phyloP scores from a whole-genome alignment of 2,888 invertebrate genomes.

The Autographa gamma region DNA sequence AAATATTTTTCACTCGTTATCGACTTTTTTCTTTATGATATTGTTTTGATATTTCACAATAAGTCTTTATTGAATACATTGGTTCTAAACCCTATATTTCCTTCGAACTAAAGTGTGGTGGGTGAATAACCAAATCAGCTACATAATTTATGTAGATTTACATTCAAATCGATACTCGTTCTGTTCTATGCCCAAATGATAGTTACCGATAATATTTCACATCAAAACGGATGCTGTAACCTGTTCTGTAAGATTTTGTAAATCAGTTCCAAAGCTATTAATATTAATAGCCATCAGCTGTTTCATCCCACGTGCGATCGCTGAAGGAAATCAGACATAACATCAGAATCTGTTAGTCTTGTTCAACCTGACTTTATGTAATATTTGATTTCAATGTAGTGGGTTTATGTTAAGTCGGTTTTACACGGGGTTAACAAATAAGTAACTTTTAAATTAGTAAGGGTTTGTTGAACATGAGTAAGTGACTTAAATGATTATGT shows the following conservation, averaged over 20 bases:
- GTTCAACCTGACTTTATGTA: conserved; percentile 8
- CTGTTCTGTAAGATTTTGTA: conserved; percentile 23
- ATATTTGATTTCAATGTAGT: conserved; percentile 7
- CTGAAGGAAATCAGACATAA: conserved; percentile 39
- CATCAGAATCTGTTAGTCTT: conserved; percentile 17
- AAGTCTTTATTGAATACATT: no score
- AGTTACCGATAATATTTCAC: conserved; percentile 4
- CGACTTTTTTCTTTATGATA: no score
- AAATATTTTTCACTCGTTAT: no score
- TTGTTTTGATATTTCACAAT: no score
- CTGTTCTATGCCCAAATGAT: conserved; percentile 1
- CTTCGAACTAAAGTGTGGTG: no score
- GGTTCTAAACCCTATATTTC: no score
- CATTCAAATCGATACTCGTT: background rate
- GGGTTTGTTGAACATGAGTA: no score
- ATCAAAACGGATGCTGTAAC: conserved; percentile 1
- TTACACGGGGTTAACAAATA: background rate
- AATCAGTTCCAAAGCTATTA: conserved; percentile 26
- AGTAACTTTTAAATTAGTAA: no score
- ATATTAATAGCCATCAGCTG: conserved; percentile 44
- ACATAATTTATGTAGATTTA: background rate
- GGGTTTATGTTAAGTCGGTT: background rate
- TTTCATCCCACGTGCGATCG: conserved; percentile 38
- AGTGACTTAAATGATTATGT: no score
- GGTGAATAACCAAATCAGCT: no score